Percentiles rank a stretch among this genome's conserved stretches.
These are phyloP conservation scores for Saxidomus purpurata DNA, from an alignment of 1,140 invertebrate species.

Conservation along the genomic window DNA sequence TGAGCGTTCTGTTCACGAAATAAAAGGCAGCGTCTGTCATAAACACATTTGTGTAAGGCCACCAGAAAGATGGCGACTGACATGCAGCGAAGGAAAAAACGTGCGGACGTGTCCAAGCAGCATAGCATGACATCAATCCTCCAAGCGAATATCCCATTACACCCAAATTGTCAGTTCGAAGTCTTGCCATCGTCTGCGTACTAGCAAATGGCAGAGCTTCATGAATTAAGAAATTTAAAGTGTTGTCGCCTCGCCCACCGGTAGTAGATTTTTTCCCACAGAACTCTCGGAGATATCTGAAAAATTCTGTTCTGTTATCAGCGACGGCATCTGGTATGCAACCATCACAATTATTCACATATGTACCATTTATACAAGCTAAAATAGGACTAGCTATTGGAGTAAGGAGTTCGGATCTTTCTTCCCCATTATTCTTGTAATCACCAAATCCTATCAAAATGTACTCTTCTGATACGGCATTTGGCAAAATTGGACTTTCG, in stretches of 20 bases:
- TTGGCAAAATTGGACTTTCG: background rate
- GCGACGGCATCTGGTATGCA: background rate
- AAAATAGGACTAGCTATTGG: background rate
- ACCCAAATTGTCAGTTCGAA: background rate
- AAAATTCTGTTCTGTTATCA: background rate
- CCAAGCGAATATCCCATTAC: conserved; percentile 54
- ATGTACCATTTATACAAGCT: conserved; percentile 32
- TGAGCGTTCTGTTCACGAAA: conserved; percentile 32
- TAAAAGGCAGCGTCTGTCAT: background rate
- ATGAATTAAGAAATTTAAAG: background rate
- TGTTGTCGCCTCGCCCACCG: background rate
- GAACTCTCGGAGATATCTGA: background rate
- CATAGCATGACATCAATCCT: conserved; percentile 34
- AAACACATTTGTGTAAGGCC: conserved; percentile 16
- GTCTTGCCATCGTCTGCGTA: too few species aligned
- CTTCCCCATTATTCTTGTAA: background rate
- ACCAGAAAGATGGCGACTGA: conserved; percentile 44
- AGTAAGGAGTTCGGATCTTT: conserved; percentile 10
- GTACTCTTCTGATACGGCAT: conserved; percentile 25
- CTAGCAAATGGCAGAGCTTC: background rate
- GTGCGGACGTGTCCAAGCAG: conserved; percentile 6
- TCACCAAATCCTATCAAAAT: conserved; percentile 37
- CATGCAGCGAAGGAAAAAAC: conserved; percentile 50
- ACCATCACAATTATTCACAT: background rate
- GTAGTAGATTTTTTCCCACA: background rate